A percentile compares a stretch with the other conserved stretches of the same genome.
Conservation (phyloP, 1,140 invertebrate genomes). For the Whitmania pigra region DNA sequence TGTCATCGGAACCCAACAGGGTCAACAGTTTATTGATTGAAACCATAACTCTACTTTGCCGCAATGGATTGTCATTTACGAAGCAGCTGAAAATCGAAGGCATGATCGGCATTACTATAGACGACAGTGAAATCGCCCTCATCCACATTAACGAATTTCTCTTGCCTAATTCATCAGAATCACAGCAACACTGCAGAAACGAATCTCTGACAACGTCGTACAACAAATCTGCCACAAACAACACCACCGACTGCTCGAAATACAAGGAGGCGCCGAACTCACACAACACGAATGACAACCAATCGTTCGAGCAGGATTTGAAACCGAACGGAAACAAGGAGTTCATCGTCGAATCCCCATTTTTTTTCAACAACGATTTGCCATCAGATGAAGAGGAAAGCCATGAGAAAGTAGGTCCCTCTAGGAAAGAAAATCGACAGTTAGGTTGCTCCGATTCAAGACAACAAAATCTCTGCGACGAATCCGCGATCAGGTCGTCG, state of each 20-base stretch:
- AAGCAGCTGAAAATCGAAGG: slow-evolving; percentile 8
- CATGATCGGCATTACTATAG: slow-evolving; percentile 15
- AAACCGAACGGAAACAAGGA: too few relatives aligned
- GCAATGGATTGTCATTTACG: slow-evolving; percentile 9
- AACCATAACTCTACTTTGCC: slow-evolving; percentile 12
- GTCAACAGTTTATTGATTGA: slow-evolving; percentile 14
- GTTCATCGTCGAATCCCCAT: too few relatives aligned
- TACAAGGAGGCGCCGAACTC: background rate
- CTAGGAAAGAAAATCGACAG: too few relatives aligned
- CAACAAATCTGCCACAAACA: background rate
- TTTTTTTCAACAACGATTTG: too few relatives aligned
- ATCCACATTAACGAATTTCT: slow-evolving; percentile 14
- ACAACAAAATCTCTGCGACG: too few relatives aligned
- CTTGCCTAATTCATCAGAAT: background rate
- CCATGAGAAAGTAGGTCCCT: too few relatives aligned
- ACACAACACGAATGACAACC: background rate
- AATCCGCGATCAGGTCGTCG: too few relatives aligned
- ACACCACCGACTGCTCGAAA: background rate
- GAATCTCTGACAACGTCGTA: background rate
- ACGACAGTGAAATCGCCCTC: slow-evolving; percentile 14
- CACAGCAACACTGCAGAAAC: background rate
- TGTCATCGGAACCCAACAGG: background rate
- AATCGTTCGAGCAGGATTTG: too few relatives aligned
- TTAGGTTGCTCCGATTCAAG: too few relatives aligned
- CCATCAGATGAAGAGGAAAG: too few relatives aligned